phyloP scores from a whole-genome alignment of 2,888 invertebrate species.

The Eupithecia insigniata region DNA sequence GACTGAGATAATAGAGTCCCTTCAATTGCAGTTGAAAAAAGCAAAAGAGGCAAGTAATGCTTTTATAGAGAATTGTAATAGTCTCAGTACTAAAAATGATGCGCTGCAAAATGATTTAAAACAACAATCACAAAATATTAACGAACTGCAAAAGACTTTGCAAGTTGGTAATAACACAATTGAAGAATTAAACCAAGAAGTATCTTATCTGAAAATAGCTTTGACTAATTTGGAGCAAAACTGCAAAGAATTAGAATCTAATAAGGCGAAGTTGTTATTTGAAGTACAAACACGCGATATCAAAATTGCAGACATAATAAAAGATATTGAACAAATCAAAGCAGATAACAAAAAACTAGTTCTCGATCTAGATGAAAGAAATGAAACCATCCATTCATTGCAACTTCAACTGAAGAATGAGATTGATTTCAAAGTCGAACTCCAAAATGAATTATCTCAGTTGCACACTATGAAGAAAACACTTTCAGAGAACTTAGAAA shows the following conservation, averaged over 20 bases:
- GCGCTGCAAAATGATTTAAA: conserved; percentile 53
- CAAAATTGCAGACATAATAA: conserved; percentile 53
- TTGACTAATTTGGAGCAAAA: conserved; percentile 46
- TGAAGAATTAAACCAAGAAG: conserved; percentile 56
- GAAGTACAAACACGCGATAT: conserved; percentile 56
- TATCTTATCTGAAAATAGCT: conserved; percentile 52
- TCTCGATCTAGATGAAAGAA: conserved; percentile 61
- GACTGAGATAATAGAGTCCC: conserved; percentile 66
- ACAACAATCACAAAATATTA: conserved; percentile 55
- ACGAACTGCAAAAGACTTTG: conserved; percentile 53
- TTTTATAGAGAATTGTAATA: conserved; percentile 55
- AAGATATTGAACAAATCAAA: conserved; percentile 57
- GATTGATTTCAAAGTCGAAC: conserved; percentile 59
- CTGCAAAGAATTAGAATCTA: conserved; percentile 53
- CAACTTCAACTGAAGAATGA: conserved; percentile 66
- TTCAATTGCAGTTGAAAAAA: conserved; percentile 62
- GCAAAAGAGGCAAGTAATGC: conserved; percentile 60
- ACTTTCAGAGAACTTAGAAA: conserved; percentile 49
- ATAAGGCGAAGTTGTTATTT: conserved; percentile 51
- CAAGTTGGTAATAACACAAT: conserved; percentile 50
- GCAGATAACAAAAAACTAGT: conserved; percentile 55
- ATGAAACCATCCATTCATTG: conserved; percentile 58
- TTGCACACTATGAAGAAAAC: conserved; percentile 47
- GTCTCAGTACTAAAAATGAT: conserved; percentile 50
- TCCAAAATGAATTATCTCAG: conserved; percentile 57